phyloP scores from a whole-genome alignment of 2,888 invertebrate genomes.

The Heliconius erato region DNA sequence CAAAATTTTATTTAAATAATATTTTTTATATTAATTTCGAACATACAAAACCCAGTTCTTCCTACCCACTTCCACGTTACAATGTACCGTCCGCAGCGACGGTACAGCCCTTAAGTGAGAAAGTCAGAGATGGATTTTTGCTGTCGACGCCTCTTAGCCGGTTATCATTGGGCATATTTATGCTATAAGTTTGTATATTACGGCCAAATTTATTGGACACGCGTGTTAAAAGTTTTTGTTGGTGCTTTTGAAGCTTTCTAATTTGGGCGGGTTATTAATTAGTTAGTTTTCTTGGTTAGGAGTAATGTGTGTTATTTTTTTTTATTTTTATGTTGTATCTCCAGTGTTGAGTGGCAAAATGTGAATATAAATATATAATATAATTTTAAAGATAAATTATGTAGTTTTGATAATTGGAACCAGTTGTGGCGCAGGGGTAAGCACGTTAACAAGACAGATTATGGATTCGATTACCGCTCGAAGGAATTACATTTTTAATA shows the following conservation, averaged over 20 bases:
- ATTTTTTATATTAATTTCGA: not conserved
- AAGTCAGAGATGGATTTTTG: slow-evolving; percentile 85
- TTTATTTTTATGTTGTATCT: not conserved
- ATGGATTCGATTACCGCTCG: too few species aligned
- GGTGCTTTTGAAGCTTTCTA: slow-evolving; percentile 15
- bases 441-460: too few species aligned
- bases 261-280: not conserved
- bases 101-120: slow-evolving; percentile 81
- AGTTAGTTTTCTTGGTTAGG: not conserved
- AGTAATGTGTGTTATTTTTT: not conserved
- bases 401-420: too few species aligned
- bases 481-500: too few species aligned
- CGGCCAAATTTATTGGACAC: slow-evolving; percentile 48
- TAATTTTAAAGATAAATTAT: too few species aligned
- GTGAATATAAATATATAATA: too few species aligned
- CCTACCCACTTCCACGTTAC: slow-evolving; percentile 54
- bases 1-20: not conserved
- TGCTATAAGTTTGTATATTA: slow-evolving; percentile 63
- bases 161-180: slow-evolving; percentile 76
- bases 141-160: slow-evolving; percentile 76
- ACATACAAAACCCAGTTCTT: slow-evolving; percentile 26
- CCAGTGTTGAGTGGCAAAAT: too few species aligned
- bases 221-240: slow-evolving; percentile 36
- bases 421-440: too few species aligned
- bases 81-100: slow-evolving; percentile 65